phyloP scores from a whole-genome alignment of 2,888 invertebrate genomes.

The Blera fallax region DNA sequence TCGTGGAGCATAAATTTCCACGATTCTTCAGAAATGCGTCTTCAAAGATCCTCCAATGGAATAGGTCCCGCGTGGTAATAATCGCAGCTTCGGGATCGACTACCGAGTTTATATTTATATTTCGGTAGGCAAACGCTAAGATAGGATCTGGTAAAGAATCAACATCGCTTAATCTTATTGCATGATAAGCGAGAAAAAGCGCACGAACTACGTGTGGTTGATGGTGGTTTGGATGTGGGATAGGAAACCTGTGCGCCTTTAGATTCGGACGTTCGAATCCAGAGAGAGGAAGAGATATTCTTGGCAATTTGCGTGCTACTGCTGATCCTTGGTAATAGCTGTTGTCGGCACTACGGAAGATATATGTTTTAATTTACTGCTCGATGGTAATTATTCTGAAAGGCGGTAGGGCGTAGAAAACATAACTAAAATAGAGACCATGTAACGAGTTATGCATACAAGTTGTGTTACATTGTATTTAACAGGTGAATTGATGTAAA shows the following conservation, averaged over 20 bases:
- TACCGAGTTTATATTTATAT: constrained; percentile 67
- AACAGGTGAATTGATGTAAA: not conserved
- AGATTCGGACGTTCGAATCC: not conserved
- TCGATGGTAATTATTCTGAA: constrained; percentile 42
- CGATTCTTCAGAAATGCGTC: constrained; percentile 66
- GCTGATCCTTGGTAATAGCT: constrained; percentile 55
- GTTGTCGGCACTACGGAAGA: constrained; percentile 56
- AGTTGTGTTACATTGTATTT: constrained; percentile 15
- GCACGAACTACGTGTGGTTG: constrained; percentile 68
- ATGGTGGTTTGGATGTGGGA: constrained; percentile 54
- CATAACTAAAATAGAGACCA: not conserved
- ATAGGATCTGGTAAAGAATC: constrained; percentile 63
- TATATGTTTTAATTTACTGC: constrained; percentile 70
- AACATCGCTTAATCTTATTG: constrained; percentile 71
- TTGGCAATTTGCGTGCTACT: constrained; percentile 60
- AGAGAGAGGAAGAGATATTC: not conserved
- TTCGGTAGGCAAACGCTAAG: constrained; percentile 52
- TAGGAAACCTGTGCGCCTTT: not conserved
- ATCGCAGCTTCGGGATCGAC: constrained; percentile 64
- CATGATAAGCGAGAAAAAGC: constrained; percentile 64
- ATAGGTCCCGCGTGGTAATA: constrained; percentile 59
- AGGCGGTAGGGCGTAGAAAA: not conserved
- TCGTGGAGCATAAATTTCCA: constrained; percentile 68
- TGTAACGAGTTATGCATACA: constrained; percentile 9
- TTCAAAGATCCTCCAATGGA: constrained; percentile 15